Evolutionary conservation across 1,140 invertebrate species (phyloP), one percentile per base, ranked within the genome.

Genomic region (Hylaeus volcanicus): DNA sequence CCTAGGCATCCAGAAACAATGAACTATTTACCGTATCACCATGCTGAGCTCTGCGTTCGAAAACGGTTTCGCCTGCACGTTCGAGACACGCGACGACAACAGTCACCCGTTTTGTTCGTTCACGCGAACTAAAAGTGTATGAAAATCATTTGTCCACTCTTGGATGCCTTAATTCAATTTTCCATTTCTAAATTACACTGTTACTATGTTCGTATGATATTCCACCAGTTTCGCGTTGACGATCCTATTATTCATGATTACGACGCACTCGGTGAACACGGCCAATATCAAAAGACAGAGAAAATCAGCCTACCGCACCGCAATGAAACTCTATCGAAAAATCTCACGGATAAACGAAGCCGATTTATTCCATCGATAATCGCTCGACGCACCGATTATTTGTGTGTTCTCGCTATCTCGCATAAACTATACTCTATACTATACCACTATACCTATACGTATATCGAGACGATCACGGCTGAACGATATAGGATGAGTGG

Each of bases 31-130:
- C 93, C 92, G 90, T 91, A 93, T 93, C 89, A 93, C 93, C 93
- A 93, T 93, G 88, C 91, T 90, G 88, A 90, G 88, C 86, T 92
- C 91, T 86, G 91, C 91, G 90, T 91, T 92, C 86, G 86, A 89
- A 88, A 86, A 87, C 89, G 91, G 88, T 90, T 90, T 90, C 88
- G 86, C 84, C 26, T 87, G 87, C 82, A 87, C 88, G 81, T 83
- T 88, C 73, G 83, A 82, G 73, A 74, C 81, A 89, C 90, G 90
- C 85, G 78, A 90, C 85, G 78, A 90, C 83, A 87, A 87, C 88
- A 87, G 90, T 86, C 88, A 90, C 84, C 88, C 86, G 65, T 68
- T 68, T 64, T 84, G 88, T 88, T 81, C 56, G 55, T 74, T 68
- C n/a, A 26, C 75, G 69, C 76, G 11, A 79, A 53, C 69, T 66